Evolutionary conservation across 1,140 invertebrate genomes (phyloP), one percentile per base, ranked within the genome.

Genomic region (Notospermus geniculatus): DNA sequence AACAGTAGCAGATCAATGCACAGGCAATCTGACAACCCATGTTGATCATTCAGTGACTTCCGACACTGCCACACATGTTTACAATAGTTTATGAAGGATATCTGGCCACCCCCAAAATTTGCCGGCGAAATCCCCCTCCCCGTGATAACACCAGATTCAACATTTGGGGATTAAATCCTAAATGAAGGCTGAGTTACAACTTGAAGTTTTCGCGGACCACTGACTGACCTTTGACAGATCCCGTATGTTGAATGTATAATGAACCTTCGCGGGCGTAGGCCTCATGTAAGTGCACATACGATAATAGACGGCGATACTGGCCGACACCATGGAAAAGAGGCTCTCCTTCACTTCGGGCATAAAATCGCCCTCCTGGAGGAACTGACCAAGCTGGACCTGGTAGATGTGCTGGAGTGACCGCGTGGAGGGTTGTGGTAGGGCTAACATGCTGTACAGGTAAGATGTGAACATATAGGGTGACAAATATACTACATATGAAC

Each of bases 161-260:
- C n/a, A n/a, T n/a, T n/a, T n/a, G n/a, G n/a, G n/a, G n/a, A n/a
- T n/a, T n/a, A n/a, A n/a, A n/a, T n/a, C n/a, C n/a, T n/a, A n/a
- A n/a, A n/a, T n/a, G n/a, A n/a, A n/a, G n/a, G n/a, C n/a, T 43
- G 39, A 13, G 19, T 13, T 19, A 19, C 19, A 43, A 13, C 39
- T 43, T 43, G 39, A 43, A 43, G 19, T 13, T 19, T 43, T 13
- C 19, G 19, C 29, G 9, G 23, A 5, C 27, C 45, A 19, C n/a
- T 17, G 15, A 46, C 59, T 27, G 61, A 87, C 86, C 82, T 89
- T 90, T 1, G 91, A 91, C 60, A 93, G 90, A 74, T 93, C 91
- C 62, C 90, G 82, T 60, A 94, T 79, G 78, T 92, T 93, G 80
- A 93, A 93, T n/a, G 91, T 80, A 68, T 93, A 94, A 75, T 94